Conservation (phyloP, 2,113 vertebrate species). For the Jacana jacana region DNA sequence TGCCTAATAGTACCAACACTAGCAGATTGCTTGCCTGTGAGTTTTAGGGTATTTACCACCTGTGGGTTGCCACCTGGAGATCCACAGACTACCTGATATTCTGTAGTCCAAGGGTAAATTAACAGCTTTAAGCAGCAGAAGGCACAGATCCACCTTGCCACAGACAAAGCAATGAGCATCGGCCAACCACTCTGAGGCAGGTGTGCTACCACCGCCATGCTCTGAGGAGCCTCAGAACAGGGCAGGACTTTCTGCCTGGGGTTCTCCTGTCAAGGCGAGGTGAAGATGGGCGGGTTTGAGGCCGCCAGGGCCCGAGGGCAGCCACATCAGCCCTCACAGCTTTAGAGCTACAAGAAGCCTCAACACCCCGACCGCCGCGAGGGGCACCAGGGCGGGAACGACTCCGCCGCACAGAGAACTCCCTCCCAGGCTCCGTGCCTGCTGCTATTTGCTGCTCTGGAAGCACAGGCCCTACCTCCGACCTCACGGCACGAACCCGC, state of each 20-base stretch:
- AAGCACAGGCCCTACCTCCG: fast-evolving
- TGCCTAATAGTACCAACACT: fast-evolving
- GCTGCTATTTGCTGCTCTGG: background rate
- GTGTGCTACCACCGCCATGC: fast-evolving
- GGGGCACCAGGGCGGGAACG: no score
- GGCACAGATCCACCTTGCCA: background rate
- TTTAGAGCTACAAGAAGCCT: background rate
- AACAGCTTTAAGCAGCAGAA: fast-evolving
- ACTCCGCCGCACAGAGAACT: fast-evolving
- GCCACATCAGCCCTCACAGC: background rate
- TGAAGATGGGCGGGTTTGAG: fast-evolving
- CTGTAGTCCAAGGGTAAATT: background rate
- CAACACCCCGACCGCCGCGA: fast-evolving
- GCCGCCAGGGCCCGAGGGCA: background rate
- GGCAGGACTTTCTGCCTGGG: background rate
- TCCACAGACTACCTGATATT: fast-evolving
- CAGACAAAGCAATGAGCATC: fast-evolving
- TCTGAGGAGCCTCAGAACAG: background rate
- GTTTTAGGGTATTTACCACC: no score
- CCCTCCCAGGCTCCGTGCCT: fast-evolving
- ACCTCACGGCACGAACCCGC: background rate
- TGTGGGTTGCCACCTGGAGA: background rate
- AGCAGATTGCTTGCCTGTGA: fast-evolving
- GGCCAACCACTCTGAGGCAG: fast-evolving
- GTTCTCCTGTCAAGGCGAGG: fast-evolving